Evolutionary conservation across 35 echinoderm and acorn worm genomes (phyloP).

Genomic region (Chiridota heheva): DNA sequence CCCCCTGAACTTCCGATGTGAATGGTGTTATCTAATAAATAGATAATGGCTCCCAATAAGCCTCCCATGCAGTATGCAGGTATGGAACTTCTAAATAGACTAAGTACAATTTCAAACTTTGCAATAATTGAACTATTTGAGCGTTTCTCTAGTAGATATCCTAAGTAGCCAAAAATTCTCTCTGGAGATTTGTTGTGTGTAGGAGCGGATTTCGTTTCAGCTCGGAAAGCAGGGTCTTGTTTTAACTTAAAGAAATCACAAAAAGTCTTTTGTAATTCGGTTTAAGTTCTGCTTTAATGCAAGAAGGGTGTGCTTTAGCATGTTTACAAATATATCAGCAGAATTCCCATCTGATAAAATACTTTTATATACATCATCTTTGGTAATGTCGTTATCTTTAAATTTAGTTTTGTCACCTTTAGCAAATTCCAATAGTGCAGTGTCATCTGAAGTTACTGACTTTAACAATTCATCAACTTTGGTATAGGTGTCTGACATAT

Average conservation of each 20-base stretch:
- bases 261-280: slow-evolving; percentile 12
- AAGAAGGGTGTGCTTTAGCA: neutral
- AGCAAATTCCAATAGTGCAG: neutral
- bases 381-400: neutral
- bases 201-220: slow-evolving; percentile 13
- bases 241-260: slow-evolving; percentile 2
- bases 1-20: no score
- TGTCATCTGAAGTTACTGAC: neutral
- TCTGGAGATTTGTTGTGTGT: slow-evolving; percentile 35
- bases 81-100: no score
- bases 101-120: no score
- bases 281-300: slow-evolving; percentile 4
- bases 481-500: slow-evolving; percentile 25
- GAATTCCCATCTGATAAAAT: neutral
- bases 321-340: slow-evolving; percentile 16
- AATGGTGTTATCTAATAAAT: no score
- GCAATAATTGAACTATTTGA: slow-evolving; percentile 4
- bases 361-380: slow-evolving; percentile 20
- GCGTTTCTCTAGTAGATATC: slow-evolving; percentile 16
- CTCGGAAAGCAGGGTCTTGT: neutral
- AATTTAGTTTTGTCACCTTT: slow-evolving; percentile 5
- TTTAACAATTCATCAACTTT: slow-evolving; percentile 12
- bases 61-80: no score
- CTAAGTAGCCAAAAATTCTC: slow-evolving; percentile 26
- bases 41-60: no score